Percentiles rank a stretch among this genome's conserved stretches.
phyloP scores from a whole-genome alignment of 2,113 vertebrate species.

The Lamprotornis superbus region DNA sequence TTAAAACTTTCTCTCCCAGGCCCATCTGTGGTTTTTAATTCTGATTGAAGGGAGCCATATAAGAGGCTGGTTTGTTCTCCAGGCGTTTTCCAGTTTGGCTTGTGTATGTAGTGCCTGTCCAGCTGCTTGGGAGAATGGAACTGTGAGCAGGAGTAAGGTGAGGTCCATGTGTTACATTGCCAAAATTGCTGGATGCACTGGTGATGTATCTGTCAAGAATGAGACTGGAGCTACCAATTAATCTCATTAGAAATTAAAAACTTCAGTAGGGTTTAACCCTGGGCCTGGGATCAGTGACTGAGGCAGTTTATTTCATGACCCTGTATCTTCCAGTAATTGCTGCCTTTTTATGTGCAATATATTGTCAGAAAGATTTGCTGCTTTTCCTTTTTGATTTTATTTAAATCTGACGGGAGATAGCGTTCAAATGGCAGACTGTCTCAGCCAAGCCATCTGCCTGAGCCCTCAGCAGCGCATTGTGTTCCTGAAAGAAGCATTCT shows the following conservation, averaged over 20 bases:
- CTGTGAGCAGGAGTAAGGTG: neutral
- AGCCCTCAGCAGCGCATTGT: neutral
- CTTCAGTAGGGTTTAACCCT: neutral
- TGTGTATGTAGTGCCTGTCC: neutral
- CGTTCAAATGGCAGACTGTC: neutral
- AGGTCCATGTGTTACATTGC: neutral
- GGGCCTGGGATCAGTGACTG: neutral
- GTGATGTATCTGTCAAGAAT: neutral
- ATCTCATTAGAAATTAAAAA: neutral
- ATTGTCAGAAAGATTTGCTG: neutral
- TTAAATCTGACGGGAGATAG: neutral
- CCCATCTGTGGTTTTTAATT: neutral
- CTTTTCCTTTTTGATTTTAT: neutral
- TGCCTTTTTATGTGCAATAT: neutral
- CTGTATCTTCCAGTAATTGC: neutral
- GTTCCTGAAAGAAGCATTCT: conserved; percentile 1
- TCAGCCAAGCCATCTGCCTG: conserved; percentile 44
- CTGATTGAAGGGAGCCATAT: neutral
- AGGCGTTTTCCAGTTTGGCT: neutral
- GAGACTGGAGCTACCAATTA: neutral
- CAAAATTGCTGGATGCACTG: neutral
- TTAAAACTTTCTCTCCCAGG: neutral
- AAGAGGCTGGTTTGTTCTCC: neutral
- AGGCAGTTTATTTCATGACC: neutral
- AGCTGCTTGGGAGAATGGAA: neutral